These are phyloP conservation scores for Drosophila pseudotalamancana DNA, from an alignment of 2,888 invertebrate species.

Conservation along the genomic window DNA sequence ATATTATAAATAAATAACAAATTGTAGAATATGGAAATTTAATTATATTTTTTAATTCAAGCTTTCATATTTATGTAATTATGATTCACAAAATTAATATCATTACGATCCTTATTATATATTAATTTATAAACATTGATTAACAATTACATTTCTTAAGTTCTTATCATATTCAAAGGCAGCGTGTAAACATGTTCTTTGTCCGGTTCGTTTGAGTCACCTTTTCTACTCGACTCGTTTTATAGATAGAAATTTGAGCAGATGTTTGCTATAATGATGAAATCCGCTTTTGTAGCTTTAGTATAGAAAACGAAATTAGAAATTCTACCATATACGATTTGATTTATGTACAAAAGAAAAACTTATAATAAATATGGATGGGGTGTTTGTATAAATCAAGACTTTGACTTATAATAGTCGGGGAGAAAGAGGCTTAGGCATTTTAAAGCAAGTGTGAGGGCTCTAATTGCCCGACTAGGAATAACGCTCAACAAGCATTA, in stretches of 20 bases:
- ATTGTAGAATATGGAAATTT: too few relatives aligned
- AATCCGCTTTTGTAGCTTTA: not conserved
- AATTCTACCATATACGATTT: not conserved
- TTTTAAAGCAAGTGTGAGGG: too few relatives aligned
- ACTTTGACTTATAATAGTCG: not conserved
- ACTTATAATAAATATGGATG: not conserved
- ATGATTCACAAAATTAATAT: too few relatives aligned
- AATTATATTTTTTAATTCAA: too few relatives aligned
- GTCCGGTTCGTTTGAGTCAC: slow-evolving; percentile 4
- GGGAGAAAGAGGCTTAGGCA: not conserved
- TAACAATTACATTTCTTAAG: too few relatives aligned
- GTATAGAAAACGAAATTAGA: not conserved
- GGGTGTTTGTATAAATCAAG: not conserved
- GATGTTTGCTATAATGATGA: slow-evolving; percentile 16
- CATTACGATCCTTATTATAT: too few relatives aligned
- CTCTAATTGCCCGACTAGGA: too few relatives aligned
- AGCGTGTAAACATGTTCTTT: slow-evolving; percentile 8
- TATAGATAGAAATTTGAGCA: not conserved
- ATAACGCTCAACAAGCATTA: too few relatives aligned
- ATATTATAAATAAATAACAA: too few relatives aligned
- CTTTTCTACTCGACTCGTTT: not conserved
- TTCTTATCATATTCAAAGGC: not conserved
- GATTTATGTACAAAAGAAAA: not conserved
- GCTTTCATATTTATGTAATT: too few relatives aligned
- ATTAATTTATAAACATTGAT: not conserved